phyloP scores from a whole-genome alignment of 2,888 invertebrate species.

The Macaria notata region DNA sequence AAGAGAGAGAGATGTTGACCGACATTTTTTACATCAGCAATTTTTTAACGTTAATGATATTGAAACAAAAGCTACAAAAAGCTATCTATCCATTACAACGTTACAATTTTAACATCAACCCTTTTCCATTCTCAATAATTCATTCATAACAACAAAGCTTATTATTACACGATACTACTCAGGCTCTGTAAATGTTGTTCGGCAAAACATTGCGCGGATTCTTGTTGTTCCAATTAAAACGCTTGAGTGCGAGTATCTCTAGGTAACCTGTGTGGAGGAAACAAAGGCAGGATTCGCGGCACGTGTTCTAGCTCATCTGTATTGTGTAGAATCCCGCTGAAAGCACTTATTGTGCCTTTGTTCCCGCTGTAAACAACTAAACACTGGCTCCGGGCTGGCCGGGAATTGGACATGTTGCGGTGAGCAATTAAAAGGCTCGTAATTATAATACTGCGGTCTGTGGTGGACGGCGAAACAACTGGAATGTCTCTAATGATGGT shows the following conservation, averaged over 20 bases:
- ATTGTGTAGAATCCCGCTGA: constrained; percentile 58
- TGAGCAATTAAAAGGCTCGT: constrained; percentile 52
- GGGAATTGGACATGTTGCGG: constrained; percentile 9
- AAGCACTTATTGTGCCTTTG: constrained; percentile 59
- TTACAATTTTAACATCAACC: no score
- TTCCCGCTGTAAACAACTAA: constrained; percentile 49
- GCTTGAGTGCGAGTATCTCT: neutral
- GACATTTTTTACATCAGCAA: no score
- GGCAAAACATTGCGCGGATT: no score
- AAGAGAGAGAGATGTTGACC: no score
- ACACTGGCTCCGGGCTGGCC: constrained; percentile 36
- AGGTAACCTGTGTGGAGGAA: constrained; percentile 15
- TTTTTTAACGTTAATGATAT: no score
- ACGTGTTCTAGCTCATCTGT: constrained; percentile 49
- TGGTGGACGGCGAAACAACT: neutral
- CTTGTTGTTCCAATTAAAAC: constrained; percentile 2
- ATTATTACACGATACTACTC: no score
- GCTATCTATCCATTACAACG: no score
- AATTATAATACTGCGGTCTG: constrained; percentile 34
- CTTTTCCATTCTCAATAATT: no score
- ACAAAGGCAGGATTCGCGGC: constrained; percentile 26
- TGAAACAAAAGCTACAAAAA: no score
- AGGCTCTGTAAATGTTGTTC: no score
- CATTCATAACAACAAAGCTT: no score
- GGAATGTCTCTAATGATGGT: constrained; percentile 1